Conservation (phyloP, 2,113 vertebrate genomes). For the Erinaceus europaeus region DNA sequence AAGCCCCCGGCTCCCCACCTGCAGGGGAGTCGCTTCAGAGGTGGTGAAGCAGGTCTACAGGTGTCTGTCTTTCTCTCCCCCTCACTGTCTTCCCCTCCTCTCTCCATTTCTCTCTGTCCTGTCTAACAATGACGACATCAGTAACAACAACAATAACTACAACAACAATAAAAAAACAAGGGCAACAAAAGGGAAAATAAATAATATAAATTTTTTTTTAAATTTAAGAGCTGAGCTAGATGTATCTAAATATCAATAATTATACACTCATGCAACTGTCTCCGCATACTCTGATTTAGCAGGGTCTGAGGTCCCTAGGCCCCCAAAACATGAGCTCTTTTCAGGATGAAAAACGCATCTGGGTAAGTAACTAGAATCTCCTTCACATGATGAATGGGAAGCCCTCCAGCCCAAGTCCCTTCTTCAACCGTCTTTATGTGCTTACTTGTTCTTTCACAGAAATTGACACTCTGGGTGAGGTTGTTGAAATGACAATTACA, state of each 20-base stretch:
- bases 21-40: too few relatives aligned
- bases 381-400: fast-evolving
- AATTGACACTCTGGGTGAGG: constrained; percentile 43
- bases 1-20: too few relatives aligned
- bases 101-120: too few relatives aligned
- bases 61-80: too few relatives aligned
- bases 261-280: not conserved
- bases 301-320: fast-evolving
- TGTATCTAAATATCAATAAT: not conserved
- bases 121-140: too few relatives aligned
- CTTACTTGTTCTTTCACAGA: constrained; percentile 76
- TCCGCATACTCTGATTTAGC: not conserved
- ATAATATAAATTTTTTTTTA: too few relatives aligned
- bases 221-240: not conserved
- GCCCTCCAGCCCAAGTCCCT: too few relatives aligned
- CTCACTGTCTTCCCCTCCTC: too few relatives aligned
- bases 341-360: not conserved
- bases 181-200: too few relatives aligned
- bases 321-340: not conserved
- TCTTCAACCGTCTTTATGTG: not conserved
- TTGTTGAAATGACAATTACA: constrained; percentile 47
- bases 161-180: too few relatives aligned
- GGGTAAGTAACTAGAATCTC: not conserved
- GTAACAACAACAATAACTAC: too few relatives aligned
- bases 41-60: too few relatives aligned